Evolutionary conservation across 2,797 vertebrate species (phyloP).

Genomic region (Pantherophis vulpinus): DNA sequence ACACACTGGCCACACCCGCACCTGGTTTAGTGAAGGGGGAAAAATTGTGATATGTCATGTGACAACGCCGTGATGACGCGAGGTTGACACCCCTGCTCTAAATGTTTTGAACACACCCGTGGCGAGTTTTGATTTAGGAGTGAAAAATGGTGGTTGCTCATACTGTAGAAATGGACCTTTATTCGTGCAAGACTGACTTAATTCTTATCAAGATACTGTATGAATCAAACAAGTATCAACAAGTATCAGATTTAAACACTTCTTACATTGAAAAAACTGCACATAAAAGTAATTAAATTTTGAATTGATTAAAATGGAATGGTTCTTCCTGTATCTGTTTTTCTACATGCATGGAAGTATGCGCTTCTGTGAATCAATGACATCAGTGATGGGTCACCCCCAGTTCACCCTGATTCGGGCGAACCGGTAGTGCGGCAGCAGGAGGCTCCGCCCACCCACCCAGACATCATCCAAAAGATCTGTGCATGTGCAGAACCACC

Average conservation of each 20-base stretch:
- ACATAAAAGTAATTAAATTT: neutral
- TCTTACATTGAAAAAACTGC: neutral
- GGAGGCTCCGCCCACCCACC: no score
- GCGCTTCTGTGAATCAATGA: neutral
- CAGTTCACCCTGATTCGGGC: no score
- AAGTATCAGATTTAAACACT: neutral
- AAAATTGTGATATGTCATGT: no score
- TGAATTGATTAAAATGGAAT: neutral
- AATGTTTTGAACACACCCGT: neutral
- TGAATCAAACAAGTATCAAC: neutral
- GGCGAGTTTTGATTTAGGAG: neutral
- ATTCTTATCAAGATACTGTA: neutral
- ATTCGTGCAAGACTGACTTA: neutral
- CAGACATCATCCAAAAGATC: no score
- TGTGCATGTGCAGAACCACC: no score
- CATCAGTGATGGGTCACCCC: neutral
- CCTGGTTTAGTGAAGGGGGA: no score
- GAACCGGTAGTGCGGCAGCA: no score
- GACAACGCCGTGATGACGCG: no score
- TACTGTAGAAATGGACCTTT: neutral
- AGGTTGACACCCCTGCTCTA: neutral
- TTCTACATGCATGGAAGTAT: neutral
- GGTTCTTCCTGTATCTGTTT: neutral
- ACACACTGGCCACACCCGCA: no score
- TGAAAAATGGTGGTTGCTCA: neutral